Evolutionary conservation across 2,113 vertebrate species (phyloP).

Genomic region (Microcebus griseorufus): DNA sequence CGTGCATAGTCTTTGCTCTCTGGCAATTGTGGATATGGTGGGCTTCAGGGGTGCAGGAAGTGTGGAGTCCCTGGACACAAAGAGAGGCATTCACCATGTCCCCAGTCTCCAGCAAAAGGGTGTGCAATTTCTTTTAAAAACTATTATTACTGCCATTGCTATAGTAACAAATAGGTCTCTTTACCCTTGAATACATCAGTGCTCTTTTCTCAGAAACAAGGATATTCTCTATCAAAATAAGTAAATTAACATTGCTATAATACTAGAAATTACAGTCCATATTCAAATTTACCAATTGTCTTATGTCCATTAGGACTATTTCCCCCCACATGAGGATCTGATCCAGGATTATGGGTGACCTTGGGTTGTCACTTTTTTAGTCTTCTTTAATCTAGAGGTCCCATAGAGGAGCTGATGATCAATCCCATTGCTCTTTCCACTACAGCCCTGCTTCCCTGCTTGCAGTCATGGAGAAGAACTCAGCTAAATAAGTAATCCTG

Average conservation of each 20-base stretch:
- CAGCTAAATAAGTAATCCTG: not conserved
- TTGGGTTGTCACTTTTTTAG: not conserved
- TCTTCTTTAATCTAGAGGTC: not conserved
- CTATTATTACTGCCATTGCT: not conserved
- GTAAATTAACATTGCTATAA: not conserved
- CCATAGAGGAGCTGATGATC: not conserved
- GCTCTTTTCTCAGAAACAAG: not conserved
- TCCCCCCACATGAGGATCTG: rapidly evolving
- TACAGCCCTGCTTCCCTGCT: not conserved
- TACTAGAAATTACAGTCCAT: not conserved
- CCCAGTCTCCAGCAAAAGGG: not conserved
- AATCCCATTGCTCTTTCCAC: not conserved
- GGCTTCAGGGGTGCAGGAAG: not conserved
- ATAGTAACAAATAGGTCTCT: not conserved
- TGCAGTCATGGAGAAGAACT: not conserved
- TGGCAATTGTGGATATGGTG: not conserved
- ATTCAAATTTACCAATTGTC: not conserved
- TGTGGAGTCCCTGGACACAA: not conserved
- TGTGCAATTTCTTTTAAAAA: not conserved
- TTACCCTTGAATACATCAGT: not conserved
- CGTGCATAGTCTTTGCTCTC: not conserved
- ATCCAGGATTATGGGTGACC: not conserved
- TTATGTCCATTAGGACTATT: not conserved
- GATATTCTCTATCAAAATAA: not conserved
- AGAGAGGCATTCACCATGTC: not conserved